Conservation (phyloP, 2,113 vertebrate species). For the Trichomycterus rosablanca region DNA sequence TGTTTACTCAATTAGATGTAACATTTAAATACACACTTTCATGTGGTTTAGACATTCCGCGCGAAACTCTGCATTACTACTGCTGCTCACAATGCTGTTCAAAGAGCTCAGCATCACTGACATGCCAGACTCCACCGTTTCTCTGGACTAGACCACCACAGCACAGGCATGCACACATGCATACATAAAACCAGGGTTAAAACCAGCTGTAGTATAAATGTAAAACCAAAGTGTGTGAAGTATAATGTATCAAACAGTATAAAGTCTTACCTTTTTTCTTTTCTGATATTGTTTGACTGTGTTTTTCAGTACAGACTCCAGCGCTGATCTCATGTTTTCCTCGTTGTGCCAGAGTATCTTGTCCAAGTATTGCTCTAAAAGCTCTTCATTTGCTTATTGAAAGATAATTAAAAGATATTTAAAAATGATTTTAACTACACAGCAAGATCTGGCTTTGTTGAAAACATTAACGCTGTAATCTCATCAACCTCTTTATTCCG, state of each 20-base stretch:
- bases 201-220: background rate
- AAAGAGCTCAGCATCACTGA: constrained; percentile 61
- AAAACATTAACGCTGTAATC: too few relatives aligned
- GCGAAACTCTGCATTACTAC: constrained; percentile 64
- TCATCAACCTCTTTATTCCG: too few relatives aligned
- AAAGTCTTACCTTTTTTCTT: constrained; percentile 53
- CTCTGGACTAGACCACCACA: constrained; percentile 49
- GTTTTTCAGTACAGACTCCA: constrained; percentile 57
- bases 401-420: background rate
- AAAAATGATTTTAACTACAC: too few relatives aligned
- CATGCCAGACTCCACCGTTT: constrained; percentile 53
- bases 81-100: constrained; percentile 61
- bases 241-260: background rate
- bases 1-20: too few relatives aligned
- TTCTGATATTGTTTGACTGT: constrained; percentile 45
- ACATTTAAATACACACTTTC: constrained; percentile 61
- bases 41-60: constrained; percentile 60
- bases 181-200: background rate
- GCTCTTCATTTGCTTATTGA: constrained; percentile 53
- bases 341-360: constrained; percentile 62
- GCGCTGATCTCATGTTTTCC: constrained; percentile 47
- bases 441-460: too few relatives aligned
- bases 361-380: constrained; percentile 65
- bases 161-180: background rate
- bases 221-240: background rate